phyloP scores from a whole-genome alignment of 1,140 invertebrate species.

The Solenopsis invicta region DNA sequence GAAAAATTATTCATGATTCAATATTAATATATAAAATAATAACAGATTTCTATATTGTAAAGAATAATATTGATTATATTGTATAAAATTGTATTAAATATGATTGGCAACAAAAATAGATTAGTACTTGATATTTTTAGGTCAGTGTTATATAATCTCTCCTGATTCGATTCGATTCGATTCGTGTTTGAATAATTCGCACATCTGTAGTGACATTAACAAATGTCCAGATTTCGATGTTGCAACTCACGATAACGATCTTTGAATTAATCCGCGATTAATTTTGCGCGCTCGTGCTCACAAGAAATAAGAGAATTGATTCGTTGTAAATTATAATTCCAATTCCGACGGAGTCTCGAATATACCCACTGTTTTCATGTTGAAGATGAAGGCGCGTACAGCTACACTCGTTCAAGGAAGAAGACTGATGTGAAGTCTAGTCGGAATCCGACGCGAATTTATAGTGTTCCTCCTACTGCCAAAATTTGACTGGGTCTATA shows the following conservation, averaged over 20 bases:
- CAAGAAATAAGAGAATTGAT: background rate
- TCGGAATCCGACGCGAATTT: slow-evolving; percentile 67
- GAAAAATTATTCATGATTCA: too few species aligned
- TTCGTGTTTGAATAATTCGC: too few species aligned
- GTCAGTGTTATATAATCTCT: too few species aligned
- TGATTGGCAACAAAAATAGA: too few species aligned
- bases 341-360: too few species aligned
- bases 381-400: slow-evolving; percentile 52
- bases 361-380: slow-evolving; percentile 80
- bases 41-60: too few species aligned
- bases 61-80: too few species aligned
- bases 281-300: background rate
- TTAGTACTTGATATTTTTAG: too few species aligned
- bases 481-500: slow-evolving; percentile 64
- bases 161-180: too few species aligned
- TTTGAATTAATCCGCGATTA: background rate
- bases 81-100: too few species aligned
- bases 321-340: background rate
- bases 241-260: background rate
- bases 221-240: background rate
- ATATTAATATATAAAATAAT: too few species aligned
- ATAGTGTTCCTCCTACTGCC: slow-evolving; percentile 78
- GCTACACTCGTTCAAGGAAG: slow-evolving; percentile 62
- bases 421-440: slow-evolving; percentile 71
- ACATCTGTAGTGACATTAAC: too few species aligned